Evolutionary conservation across 1,140 invertebrate species (phyloP).

Genomic region (Pseudomyrmex pallidus): DNA sequence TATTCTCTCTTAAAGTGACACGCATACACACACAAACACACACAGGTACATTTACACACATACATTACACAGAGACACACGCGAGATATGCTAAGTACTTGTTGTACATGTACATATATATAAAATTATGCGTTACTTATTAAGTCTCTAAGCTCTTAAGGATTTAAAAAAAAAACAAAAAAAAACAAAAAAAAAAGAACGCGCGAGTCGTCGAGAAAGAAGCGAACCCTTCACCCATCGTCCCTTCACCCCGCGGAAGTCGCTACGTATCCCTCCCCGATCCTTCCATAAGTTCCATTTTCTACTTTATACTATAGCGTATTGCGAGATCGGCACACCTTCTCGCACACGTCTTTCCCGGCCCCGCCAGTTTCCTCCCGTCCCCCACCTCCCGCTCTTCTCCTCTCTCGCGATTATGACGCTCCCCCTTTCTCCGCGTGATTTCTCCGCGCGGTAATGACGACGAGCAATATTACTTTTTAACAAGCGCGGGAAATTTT

Average conservation of each 20-base stretch:
- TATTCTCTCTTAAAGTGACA: conserved; percentile 45
- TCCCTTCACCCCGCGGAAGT: background rate
- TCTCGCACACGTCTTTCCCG: conserved; percentile 1
- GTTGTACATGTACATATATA: conserved; percentile 53
- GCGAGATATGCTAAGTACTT: conserved; percentile 54
- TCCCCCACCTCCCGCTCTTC: conserved; percentile 13
- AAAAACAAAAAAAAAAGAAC: background rate
- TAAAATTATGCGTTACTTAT: conserved; percentile 57
- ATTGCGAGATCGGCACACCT: conserved; percentile 38
- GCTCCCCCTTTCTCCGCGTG: conserved; percentile 40
- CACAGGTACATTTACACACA: conserved; percentile 15
- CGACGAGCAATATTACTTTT: conserved; percentile 80
- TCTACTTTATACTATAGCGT: conserved; percentile 38
- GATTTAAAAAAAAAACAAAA: conserved; percentile 20
- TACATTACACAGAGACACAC: conserved; percentile 37
- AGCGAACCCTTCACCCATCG: conserved; percentile 22
- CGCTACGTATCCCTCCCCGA: background rate
- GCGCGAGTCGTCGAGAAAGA: conserved; percentile 45
- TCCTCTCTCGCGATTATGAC: conserved; percentile 8
- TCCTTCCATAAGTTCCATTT: conserved; percentile 22
- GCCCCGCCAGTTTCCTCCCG: background rate
- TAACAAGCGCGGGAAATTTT: conserved; percentile 64
- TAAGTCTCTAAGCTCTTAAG: conserved; percentile 65
- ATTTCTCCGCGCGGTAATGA: conserved; percentile 59
- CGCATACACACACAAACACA: conserved; percentile 32